These are phyloP conservation scores for Peromyscus leucopus DNA, from an alignment of 2,113 vertebrate species.

Conservation along the genomic window DNA sequence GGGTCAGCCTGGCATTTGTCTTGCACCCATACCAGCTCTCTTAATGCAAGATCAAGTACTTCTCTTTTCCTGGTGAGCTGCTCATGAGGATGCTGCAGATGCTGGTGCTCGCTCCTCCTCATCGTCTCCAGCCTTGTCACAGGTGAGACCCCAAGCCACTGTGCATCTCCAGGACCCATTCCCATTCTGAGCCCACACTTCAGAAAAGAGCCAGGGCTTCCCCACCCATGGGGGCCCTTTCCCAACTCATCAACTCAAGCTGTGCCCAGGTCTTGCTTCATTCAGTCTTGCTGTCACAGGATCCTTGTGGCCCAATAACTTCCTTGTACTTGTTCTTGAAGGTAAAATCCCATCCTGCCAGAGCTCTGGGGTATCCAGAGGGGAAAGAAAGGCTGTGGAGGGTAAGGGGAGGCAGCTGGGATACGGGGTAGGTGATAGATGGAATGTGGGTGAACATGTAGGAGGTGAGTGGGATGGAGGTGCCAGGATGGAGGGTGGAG, in stretches of 20 bases:
- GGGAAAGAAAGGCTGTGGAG: not conserved
- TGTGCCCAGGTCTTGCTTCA: not conserved
- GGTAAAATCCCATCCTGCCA: not conserved
- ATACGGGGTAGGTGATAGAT: not conserved
- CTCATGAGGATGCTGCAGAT: slow-evolving; percentile 99
- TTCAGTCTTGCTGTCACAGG: not conserved
- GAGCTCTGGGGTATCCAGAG: not conserved
- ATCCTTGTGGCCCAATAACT: not conserved
- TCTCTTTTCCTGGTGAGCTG: slow-evolving; percentile 97
- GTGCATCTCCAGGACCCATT: not conserved
- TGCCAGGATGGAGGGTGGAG: not conserved
- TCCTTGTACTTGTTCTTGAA: not conserved
- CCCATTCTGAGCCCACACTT: not conserved
- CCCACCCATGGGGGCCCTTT: not conserved
- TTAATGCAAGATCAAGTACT: slow-evolving; percentile 96
- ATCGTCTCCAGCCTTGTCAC: slow-evolving; percentile 97
- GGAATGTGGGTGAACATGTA: not conserved
- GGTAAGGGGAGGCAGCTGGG: not conserved
- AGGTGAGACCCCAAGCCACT: slow-evolving; percentile 87
- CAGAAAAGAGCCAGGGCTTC: not conserved
- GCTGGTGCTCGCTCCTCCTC: slow-evolving; percentile 95
- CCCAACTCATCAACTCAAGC: not conserved
- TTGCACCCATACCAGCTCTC: slow-evolving; percentile 93
- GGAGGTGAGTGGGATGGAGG: not conserved
- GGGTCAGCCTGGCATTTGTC: slow-evolving; percentile 93